Percentiles rank a stretch among this genome's conserved stretches.
These are phyloP conservation scores for Brevimyrus niger DNA, from an alignment of 2,113 vertebrate genomes.

Conservation along the genomic window DNA sequence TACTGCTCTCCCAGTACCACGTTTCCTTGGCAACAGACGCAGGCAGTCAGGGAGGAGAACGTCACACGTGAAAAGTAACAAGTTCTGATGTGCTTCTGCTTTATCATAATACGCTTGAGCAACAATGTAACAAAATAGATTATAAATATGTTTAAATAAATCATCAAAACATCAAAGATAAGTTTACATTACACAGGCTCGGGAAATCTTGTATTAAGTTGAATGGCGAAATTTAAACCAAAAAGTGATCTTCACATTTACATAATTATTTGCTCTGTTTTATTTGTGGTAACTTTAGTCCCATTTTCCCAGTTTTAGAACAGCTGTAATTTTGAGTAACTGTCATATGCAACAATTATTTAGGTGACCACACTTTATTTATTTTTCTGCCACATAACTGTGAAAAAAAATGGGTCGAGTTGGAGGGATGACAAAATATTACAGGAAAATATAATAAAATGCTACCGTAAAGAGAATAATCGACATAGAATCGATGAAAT, in stretches of 20 bases:
- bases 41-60: not conserved
- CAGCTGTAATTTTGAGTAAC: not conserved
- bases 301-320: not conserved
- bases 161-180: not conserved
- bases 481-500: not conserved
- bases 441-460: not conserved
- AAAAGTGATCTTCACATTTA: not conserved
- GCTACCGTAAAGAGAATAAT: not conserved
- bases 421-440: not conserved
- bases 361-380: not conserved
- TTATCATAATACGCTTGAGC: not conserved
- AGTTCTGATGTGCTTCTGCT: not conserved
- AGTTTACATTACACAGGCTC: not conserved
- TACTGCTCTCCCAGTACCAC: slow-evolving; percentile 96
- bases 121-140: not conserved
- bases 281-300: not conserved
- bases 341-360: not conserved
- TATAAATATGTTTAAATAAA: not conserved
- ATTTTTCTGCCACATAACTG: not conserved
- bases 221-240: not conserved
- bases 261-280: not conserved
- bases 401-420: not conserved
- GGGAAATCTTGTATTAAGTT: not conserved
- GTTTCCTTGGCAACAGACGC: slow-evolving; percentile 72
- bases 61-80: not conserved